Percentiles rank a stretch among this genome's conserved stretches.
Conservation (phyloP, 1,140 invertebrate genomes). For the Macrotrachela quadricornifera region DNA sequence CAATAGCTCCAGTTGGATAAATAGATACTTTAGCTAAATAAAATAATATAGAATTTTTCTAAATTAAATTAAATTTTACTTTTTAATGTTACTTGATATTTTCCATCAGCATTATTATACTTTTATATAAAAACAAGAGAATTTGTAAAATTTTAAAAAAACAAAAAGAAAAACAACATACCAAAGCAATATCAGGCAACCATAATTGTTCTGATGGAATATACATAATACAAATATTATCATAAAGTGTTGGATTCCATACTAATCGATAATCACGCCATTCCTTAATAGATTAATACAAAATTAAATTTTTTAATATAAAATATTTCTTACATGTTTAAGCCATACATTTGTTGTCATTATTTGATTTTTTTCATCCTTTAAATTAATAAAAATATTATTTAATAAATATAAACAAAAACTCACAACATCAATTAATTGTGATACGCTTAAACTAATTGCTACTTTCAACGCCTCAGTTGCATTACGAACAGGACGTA, state of each 20-base stretch:
- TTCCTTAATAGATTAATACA: background rate
- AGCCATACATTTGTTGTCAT: conserved; percentile 5
- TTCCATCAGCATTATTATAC: conserved; percentile 34
- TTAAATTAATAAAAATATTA: too few relatives aligned
- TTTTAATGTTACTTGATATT: conserved; percentile 36
- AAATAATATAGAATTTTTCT: too few relatives aligned
- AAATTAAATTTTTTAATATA: background rate
- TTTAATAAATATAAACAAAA: too few relatives aligned
- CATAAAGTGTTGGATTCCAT: conserved; percentile 7
- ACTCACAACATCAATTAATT: conserved; percentile 91
- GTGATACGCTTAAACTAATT: conserved; percentile 65
- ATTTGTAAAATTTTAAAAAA: too few relatives aligned
- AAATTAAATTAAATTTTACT: conserved; percentile 10
- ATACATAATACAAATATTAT: background rate
- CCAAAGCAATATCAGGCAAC: too few relatives aligned
- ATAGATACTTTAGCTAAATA: conserved; percentile 30
- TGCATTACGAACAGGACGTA: conserved; percentile 68
- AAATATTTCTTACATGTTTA: conserved; percentile 1
- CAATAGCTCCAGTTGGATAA: conserved; percentile 64
- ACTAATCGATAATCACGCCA: conserved; percentile 1
- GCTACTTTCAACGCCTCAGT: conserved; percentile 76
- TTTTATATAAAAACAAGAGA: too few relatives aligned
- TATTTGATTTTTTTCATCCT: conserved; percentile 9
- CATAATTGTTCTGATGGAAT: too few relatives aligned
- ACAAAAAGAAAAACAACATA: conserved; percentile 43